A percentile compares a stretch with the other conserved stretches of the same genome.
Conservation (phyloP, 2,113 vertebrate species). For the Copsychus sechellarum region DNA sequence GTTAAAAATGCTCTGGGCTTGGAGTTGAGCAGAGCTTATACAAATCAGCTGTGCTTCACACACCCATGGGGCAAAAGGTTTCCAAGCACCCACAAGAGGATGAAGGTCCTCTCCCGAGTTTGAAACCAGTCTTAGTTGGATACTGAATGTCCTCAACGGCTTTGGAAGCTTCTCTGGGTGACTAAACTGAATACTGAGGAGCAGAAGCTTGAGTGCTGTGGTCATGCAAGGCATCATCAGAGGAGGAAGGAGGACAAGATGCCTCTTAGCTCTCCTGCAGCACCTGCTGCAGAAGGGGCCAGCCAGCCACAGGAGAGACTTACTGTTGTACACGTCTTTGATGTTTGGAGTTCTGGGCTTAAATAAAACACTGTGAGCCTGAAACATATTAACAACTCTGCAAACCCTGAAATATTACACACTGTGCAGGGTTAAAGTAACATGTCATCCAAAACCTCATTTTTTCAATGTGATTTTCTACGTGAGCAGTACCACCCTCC, state of each 20-base stretch:
- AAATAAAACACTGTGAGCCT: not conserved
- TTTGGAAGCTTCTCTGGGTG: not conserved
- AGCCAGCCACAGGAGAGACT: not conserved
- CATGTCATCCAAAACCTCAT: not conserved
- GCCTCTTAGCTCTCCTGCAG: not conserved
- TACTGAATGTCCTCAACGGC: not conserved
- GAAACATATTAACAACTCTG: not conserved
- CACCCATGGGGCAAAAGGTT: accelerated
- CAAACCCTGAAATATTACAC: not conserved
- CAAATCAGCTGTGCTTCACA: not conserved
- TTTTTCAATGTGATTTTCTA: not conserved
- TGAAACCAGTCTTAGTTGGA: not conserved
- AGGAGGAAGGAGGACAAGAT: not conserved
- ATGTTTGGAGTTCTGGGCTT: not conserved
- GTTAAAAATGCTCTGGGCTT: not conserved
- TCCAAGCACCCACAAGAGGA: not conserved
- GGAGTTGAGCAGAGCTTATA: not conserved
- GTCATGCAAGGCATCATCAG: accelerated
- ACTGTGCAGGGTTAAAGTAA: not conserved
- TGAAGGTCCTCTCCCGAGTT: not conserved
- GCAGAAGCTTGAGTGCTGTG: not conserved
- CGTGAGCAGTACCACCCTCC: not conserved
- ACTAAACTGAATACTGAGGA: not conserved
- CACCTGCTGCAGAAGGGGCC: not conserved
- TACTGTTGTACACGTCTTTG: not conserved